phyloP scores from a whole-genome alignment of 2,797 vertebrate species.

The Glossophaga mutica region DNA sequence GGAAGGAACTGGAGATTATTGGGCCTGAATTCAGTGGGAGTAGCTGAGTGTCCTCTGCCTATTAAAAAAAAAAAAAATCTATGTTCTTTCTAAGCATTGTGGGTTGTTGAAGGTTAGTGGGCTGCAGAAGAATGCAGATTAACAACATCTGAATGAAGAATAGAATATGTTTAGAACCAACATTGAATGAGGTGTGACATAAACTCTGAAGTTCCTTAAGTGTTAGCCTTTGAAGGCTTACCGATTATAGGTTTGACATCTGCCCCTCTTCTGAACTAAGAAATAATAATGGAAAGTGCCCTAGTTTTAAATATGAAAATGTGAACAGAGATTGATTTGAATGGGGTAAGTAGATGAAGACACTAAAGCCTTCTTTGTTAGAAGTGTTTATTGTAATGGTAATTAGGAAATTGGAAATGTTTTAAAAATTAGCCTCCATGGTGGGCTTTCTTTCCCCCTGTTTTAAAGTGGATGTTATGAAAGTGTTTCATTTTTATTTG shows the following conservation, averaged over 20 bases:
- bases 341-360: background rate
- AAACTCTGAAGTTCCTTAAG: background rate
- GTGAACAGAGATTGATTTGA: background rate
- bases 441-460: background rate
- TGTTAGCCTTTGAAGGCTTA: background rate
- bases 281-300: background rate
- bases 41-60: background rate
- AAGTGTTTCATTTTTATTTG: slow-evolving; percentile 28
- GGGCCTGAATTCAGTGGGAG: background rate
- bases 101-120: background rate
- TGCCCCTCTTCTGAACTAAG: background rate
- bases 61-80: background rate
- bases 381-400: background rate
- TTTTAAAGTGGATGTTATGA: background rate
- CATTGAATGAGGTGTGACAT: background rate
- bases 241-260: background rate
- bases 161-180: background rate
- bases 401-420: background rate
- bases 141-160: background rate
- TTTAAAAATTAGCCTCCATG: background rate
- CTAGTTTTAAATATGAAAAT: no score
- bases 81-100: background rate
- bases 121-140: background rate
- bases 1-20: background rate
- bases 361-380: background rate